Conservation (phyloP, 2,797 vertebrate species). For the Microhierax caerulescens region DNA sequence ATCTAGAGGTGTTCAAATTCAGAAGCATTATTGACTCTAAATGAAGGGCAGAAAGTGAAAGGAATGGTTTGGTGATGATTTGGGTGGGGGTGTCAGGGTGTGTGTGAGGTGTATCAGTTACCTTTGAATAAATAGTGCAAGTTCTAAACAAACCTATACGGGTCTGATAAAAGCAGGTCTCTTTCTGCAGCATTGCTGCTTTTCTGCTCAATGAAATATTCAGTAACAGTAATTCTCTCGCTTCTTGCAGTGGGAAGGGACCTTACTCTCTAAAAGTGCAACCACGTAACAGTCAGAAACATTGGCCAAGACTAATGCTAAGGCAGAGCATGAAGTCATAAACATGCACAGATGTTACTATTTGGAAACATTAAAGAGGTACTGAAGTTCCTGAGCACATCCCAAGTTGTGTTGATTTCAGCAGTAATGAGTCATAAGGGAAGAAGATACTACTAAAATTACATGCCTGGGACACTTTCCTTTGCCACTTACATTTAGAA, state of each 20-base stretch:
- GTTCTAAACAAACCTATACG: not conserved
- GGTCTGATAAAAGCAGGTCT: not conserved
- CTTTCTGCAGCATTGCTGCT: not conserved
- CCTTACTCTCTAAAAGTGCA: not conserved
- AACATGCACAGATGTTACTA: slow-evolving; percentile 58
- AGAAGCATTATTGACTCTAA: not conserved
- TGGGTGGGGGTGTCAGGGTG: no score
- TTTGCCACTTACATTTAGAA: not conserved
- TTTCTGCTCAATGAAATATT: not conserved
- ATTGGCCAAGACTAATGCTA: not conserved
- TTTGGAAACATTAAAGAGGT: slow-evolving; percentile 50
- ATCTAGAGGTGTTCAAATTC: not conserved
- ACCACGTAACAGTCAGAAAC: not conserved
- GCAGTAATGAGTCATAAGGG: slow-evolving; percentile 59
- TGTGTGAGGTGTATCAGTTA: not conserved
- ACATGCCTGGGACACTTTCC: slow-evolving; percentile 14
- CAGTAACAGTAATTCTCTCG: not conserved
- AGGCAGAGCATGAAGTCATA: slow-evolving; percentile 33
- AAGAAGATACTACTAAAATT: slow-evolving; percentile 43
- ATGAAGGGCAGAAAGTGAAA: not conserved
- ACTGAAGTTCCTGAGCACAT: slow-evolving; percentile 35
- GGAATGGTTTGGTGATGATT: not conserved
- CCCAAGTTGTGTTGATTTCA: slow-evolving; percentile 54
- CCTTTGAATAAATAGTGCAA: not conserved
- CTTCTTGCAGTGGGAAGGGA: not conserved